These are phyloP conservation scores for Sturnus vulgaris DNA, from an alignment of 2,113 vertebrate species.

Conservation along the genomic window DNA sequence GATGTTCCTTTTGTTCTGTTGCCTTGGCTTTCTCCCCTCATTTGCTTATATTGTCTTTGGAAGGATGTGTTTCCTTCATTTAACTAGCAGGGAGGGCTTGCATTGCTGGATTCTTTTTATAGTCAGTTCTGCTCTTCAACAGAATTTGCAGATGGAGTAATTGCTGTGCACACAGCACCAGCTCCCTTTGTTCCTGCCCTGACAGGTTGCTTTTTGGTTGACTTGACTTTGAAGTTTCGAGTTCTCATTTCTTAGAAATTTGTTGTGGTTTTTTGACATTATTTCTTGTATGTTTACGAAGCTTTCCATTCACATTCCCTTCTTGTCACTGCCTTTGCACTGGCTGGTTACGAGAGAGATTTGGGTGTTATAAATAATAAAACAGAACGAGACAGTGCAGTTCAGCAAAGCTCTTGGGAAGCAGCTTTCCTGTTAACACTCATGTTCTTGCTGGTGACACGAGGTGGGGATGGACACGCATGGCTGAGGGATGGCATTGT, in stretches of 20 bases:
- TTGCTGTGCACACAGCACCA: background rate
- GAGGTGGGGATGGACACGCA: background rate
- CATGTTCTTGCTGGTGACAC: background rate
- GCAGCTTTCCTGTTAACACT: background rate
- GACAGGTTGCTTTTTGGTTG: slow-evolving; percentile 8
- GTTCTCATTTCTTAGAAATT: slow-evolving; percentile 16
- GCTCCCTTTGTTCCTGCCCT: slow-evolving; percentile 8
- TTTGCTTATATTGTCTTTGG: background rate
- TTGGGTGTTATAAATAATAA: slow-evolving; percentile 59
- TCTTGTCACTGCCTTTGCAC: slow-evolving; percentile 2
- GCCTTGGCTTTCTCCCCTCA: background rate
- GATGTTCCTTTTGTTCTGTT: background rate
- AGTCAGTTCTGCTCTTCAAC: background rate
- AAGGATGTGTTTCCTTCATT: background rate
- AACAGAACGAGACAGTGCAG: background rate
- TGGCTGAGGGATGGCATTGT: background rate
- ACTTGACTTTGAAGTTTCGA: slow-evolving; percentile 29
- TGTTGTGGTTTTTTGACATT: background rate
- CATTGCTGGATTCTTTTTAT: background rate
- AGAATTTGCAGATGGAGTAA: background rate
- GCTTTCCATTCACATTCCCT: slow-evolving; percentile 20
- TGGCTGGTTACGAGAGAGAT: background rate
- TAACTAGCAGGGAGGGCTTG: background rate
- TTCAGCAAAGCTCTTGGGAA: slow-evolving; percentile 25
- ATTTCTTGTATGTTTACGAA: background rate